Evolutionary conservation across 2,888 invertebrate species (phyloP).

Genomic region (Hypolimnas misippus): DNA sequence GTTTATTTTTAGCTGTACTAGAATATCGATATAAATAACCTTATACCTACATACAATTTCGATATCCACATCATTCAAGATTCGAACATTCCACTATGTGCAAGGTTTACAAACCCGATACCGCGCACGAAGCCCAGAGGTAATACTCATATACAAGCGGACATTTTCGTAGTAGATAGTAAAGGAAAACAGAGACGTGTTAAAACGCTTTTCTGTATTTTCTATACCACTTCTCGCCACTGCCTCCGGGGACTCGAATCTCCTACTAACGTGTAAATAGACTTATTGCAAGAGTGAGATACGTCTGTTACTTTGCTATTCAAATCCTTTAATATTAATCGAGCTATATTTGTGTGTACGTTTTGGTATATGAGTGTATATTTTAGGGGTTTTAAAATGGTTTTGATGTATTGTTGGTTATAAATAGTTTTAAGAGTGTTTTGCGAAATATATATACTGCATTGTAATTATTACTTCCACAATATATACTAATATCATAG

Average conservation of each 20-base stretch:
- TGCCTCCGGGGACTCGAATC: slow-evolving; percentile 56
- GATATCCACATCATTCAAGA: neutral
- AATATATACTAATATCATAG: too few species aligned
- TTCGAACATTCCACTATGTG: neutral
- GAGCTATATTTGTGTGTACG: neutral
- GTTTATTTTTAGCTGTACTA: too few species aligned
- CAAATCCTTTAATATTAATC: slow-evolving; percentile 6
- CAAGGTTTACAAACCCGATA: slow-evolving; percentile 26
- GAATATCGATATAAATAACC: neutral
- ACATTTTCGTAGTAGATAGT: slow-evolving; percentile 47
- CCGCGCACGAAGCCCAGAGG: slow-evolving; percentile 41
- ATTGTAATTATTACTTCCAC: too few species aligned
- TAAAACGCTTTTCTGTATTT: slow-evolving; percentile 51
- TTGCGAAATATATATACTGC: too few species aligned
- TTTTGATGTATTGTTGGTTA: too few species aligned
- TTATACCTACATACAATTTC: neutral
- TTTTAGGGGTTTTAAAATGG: neutral
- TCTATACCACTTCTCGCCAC: slow-evolving; percentile 57
- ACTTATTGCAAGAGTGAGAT: slow-evolving; percentile 58
- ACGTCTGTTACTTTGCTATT: slow-evolving; percentile 32
- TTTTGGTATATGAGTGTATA: neutral
- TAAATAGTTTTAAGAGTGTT: too few species aligned
- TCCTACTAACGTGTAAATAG: slow-evolving; percentile 62
- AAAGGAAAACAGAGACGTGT: slow-evolving; percentile 48
- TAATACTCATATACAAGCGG: slow-evolving; percentile 47